Evolutionary conservation across 2,797 vertebrate genomes (phyloP), one percentile per base, ranked within the genome.

Genomic region (Tragelaphus oryx): DNA sequence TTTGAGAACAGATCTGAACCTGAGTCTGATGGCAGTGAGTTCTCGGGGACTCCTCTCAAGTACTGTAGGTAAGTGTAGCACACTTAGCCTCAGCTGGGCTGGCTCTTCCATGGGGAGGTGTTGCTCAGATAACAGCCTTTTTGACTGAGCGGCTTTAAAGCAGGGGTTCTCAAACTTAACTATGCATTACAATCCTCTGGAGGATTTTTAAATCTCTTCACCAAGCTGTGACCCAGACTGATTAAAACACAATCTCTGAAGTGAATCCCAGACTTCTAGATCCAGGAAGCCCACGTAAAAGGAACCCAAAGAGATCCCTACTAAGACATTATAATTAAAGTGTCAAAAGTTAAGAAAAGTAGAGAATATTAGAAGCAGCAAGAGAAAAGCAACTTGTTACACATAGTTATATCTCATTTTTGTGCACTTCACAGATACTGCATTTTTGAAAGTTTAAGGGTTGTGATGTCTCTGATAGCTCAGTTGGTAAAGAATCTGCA

Each of bases 1-100:
- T 99, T 99, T 97, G 99, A 99, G 98, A 98, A 98, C 91, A 98
- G 98, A 89, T 99, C 99, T 2, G 98, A 99, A 95, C 99, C 99
- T 33, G 98, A 98, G 74, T 99, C 98, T 8, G 99, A 99, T 20
- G 99, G 99, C 98, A 99, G 99, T 2, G 99, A 99, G 97, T 98
- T 99, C 93, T 98, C 99, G 71, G 99, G 99, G 85, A 98, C 98
- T 71, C 98, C 98, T 5, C 98, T 99, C 87, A 99, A 99, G 97
- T 99, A 99, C 87, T 99, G 99, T 98, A 99, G 99, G 99, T 99
- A 98, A 96, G 97, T 17, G n/a, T 28, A n/a, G 89, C 52, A 13
- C 48, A 44, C 41, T n/a, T 11, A 50, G n/a, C 50, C 33, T 18
- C 4, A 54, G 22, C 28, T 41, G 26, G 6, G 9, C 41, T 74